These are phyloP conservation scores for Procambarus virginalis DNA, from an alignment of 1,140 invertebrate genomes.

Conservation along the genomic window DNA sequence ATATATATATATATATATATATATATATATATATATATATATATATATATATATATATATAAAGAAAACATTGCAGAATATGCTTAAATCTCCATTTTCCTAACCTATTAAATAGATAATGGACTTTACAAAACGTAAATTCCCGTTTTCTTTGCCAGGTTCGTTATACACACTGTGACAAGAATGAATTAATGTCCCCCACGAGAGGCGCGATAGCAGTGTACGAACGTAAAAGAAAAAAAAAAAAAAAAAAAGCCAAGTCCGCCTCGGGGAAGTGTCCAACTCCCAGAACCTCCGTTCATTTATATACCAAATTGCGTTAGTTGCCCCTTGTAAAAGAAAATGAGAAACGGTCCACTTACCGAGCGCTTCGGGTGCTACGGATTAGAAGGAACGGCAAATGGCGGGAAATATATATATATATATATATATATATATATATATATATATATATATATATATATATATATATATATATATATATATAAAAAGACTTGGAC, in stretches of 20 bases:
- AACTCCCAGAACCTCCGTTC: not conserved
- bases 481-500: no score
- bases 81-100: not conserved
- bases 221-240: not conserved
- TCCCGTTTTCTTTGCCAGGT: not conserved
- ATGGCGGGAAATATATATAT: no score
- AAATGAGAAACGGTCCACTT: not conserved
- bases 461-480: no score
- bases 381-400: no score
- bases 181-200: not conserved
- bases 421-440: no score
- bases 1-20: no score
- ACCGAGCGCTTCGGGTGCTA: not conserved
- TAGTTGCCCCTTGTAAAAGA: not conserved
- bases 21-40: no score
- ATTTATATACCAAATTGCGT: not conserved
- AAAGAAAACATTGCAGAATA: not conserved
- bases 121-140: not conserved
- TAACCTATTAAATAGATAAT: not conserved
- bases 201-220: not conserved
- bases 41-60: no score
- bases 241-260: not conserved
- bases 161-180: not conserved
- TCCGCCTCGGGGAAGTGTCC: no score
- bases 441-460: no score